Evolutionary conservation across 2,797 vertebrate genomes (phyloP), one percentile per base, ranked within the genome.

Genomic region (Hypotaenidia philippensis): DNA sequence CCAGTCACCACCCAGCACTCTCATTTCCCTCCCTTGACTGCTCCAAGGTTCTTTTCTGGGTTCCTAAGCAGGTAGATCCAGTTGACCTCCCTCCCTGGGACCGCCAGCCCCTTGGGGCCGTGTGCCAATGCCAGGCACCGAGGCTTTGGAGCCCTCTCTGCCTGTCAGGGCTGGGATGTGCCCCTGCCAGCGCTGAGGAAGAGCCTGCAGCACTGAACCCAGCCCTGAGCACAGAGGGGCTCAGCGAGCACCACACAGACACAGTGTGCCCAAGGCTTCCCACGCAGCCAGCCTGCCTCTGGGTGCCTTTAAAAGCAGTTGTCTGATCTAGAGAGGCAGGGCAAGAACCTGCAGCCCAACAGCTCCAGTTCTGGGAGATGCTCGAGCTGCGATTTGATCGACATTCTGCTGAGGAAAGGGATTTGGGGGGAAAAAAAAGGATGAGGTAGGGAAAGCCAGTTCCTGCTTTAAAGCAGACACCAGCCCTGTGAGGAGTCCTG

Each of bases 141-240:
- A 61, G 56, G 31, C 19, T 41, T n/a, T 15, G 25, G 31, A 15
- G 18, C 21, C 7, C 26, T 22, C 29, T 36, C 40, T 40, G 14
- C 40, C 40, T 40, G 40, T 14, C 40, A 40, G 40, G 40, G 32
- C 53, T 45, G 53, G 34, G 41, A 70, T 4, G 25, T 27, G 17
- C 56, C 26, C 2, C 9, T 13, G 36, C 40, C 19, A 6, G 13
- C 18, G 6, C 32, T 15, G 41, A 45, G 38, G 45, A 27, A 53
- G 29, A 36, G 19, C 5, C 0, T 6, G 21, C 47, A 8, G 9
- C 22, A 3, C 6, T 1, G 1, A 4, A 25, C 3, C 40, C 17
- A 26, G 34, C n/a, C 15, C 13, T 8, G n/a, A 32, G 64, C 44
- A 49, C 27, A 65, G n/a, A 7, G 6, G 11, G 11, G 27, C 20